These are phyloP conservation scores for Otus sunia DNA, from an alignment of 2,113 vertebrate genomes.

Conservation along the genomic window DNA sequence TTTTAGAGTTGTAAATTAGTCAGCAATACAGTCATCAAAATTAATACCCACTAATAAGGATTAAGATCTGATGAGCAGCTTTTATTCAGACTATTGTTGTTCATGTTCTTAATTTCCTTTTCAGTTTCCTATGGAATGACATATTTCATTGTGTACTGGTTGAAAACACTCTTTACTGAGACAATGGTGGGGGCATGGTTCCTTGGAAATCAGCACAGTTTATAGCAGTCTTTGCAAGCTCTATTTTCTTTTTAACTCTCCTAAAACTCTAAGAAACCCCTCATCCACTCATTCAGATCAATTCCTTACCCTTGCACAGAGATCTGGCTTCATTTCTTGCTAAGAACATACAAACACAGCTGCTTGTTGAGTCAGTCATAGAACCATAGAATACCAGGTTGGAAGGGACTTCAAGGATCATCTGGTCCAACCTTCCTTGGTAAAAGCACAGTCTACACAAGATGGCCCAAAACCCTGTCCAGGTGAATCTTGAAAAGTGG, in stretches of 20 bases:
- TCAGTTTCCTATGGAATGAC: neutral
- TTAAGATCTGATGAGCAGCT: neutral
- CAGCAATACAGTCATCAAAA: neutral
- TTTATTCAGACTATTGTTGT: neutral
- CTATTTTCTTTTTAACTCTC: neutral
- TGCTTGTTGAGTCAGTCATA: neutral
- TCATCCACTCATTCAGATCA: neutral
- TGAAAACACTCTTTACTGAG: neutral
- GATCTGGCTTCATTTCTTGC: neutral
- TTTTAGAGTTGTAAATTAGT: neutral
- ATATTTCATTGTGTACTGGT: neutral
- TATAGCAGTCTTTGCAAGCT: neutral
- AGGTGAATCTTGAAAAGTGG: too few species aligned
- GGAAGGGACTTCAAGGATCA: too few species aligned
- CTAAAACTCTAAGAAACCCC: neutral
- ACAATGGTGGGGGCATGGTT: neutral
- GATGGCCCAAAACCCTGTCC: too few species aligned
- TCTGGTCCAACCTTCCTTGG: too few species aligned
- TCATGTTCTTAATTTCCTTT: neutral
- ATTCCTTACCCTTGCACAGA: neutral
- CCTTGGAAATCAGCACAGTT: neutral
- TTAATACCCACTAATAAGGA: neutral
- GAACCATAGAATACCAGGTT: too few species aligned
- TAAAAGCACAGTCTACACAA: too few species aligned
- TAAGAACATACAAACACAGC: neutral